Base-by-base conservation (phyloP, 2,797 vertebrate genomes). In the Pogoniulus pusillus region DNA sequence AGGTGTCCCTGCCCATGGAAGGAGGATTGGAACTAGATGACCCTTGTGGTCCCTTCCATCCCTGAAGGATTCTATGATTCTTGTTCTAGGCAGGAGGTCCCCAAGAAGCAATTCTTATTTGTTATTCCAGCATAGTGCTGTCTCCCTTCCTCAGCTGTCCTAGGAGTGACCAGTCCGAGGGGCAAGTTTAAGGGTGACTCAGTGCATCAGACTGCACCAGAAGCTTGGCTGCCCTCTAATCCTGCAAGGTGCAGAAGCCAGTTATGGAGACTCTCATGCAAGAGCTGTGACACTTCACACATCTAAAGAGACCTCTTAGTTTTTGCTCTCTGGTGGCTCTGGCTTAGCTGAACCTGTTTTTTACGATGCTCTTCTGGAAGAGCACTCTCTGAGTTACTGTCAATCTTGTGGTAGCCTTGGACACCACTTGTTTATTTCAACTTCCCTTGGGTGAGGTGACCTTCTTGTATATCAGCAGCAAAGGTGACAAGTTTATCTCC, bases 401-500 rank as follows among this genome's bases (percentile, higher is more conserved):
- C 75, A 72, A 58, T 73, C 68, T 71, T 59, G 16, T 58, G 15
- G 45, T 45, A 79, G 41, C 68, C 58, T 41, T 58, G 73, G 76
- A 34, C 89, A 72, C 24, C 8, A 4, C 32, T 79, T 82, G 83
- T 92, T 92, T 93, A 22, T 75, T 89, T 82, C 39, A 93, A 54
- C 72, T 78, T 69, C 82, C 60, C 47, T 57, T 2, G 60, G 29
- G 32, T 82, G 68, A 78, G 32, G 32, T 79, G 90, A 89, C 85
- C 80, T 94, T 84, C 79, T 64, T 26, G 55, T 3, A 0, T 75
- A 82, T 73, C 82, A 69, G 64, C 68, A 47, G 32, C 60, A 24
- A 85, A 87, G 83, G 3, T 64, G 88, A 76, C 59, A 72, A 82
- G 83, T 68, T 91, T 95, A 91, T 95, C 88, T 91, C 64, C 49